Percentiles rank a stretch among this genome's conserved stretches.
Conservation (phyloP, 2,888 invertebrate species). For the Lordiphosa fenestrarum region DNA sequence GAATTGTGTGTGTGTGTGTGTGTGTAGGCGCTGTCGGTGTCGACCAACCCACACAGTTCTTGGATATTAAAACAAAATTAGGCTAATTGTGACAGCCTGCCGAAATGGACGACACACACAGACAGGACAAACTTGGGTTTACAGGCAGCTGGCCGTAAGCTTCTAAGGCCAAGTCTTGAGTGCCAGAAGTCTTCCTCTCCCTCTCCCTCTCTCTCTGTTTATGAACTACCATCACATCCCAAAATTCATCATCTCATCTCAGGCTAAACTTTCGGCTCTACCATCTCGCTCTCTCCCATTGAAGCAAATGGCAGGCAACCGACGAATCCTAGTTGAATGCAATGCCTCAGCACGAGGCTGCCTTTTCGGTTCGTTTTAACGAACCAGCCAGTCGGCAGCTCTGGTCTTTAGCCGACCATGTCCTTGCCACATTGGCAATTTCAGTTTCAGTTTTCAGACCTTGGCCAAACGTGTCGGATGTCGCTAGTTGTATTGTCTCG, state of each 20-base stretch:
- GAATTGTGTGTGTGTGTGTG: conserved; percentile 35
- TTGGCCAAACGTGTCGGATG: conserved; percentile 77
- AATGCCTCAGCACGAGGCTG: conserved; percentile 23
- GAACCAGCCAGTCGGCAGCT: not conserved
- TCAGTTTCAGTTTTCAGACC: conserved; percentile 73
- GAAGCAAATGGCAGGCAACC: conserved; percentile 43
- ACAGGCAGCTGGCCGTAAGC: not conserved
- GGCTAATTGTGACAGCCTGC: conserved; percentile 55
- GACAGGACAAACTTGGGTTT: not conserved
- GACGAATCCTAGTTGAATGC: conserved; percentile 69
- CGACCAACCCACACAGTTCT: conserved; percentile 64
- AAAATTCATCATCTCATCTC: conserved; percentile 46
- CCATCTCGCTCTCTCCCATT: conserved; percentile 39
- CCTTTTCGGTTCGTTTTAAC: conserved; percentile 14
- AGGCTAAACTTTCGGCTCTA: conserved; percentile 21
- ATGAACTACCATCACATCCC: conserved; percentile 11
- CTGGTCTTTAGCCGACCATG: conserved; percentile 10
- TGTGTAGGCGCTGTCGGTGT: conserved; percentile 54
- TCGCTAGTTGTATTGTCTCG: conserved; percentile 24
- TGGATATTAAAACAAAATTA: conserved; percentile 40
- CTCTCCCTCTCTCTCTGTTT: conserved; percentile 1
- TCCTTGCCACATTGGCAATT: conserved; percentile 25
- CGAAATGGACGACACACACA: conserved; percentile 20
- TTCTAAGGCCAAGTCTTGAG: not conserved
- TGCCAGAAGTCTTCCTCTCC: too few species aligned